A percentile compares a stretch with the other conserved stretches of the same genome.
Conservation (phyloP, 2,888 invertebrate genomes). For the Campopleginae sp. region DNA sequence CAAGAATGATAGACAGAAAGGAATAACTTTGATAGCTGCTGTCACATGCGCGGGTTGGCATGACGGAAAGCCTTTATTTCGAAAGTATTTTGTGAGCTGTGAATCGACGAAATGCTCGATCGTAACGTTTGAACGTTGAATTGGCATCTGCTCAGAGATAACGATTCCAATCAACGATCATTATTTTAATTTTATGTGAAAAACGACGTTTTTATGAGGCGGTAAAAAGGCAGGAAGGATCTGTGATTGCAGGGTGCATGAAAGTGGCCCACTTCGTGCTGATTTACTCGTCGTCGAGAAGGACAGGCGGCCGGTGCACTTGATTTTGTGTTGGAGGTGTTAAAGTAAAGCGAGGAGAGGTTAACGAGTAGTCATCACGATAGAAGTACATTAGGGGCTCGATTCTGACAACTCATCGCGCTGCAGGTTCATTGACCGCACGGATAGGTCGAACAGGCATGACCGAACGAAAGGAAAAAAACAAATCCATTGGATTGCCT, state of each 20-base stretch:
- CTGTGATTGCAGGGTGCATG: not conserved
- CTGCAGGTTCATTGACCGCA: slow-evolving; percentile 38
- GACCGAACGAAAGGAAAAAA: slow-evolving; percentile 5
- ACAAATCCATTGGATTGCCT: not conserved
- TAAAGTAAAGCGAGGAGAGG: slow-evolving; percentile 31
- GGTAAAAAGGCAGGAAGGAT: slow-evolving; percentile 6
- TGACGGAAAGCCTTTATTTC: not conserved
- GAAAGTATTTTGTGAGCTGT: not conserved
- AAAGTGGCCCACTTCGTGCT: slow-evolving; percentile 6
- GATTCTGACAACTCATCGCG: slow-evolving; percentile 51
- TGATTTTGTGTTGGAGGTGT: slow-evolving; percentile 1
- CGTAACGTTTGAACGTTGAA: not conserved
- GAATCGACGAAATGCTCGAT: not conserved
- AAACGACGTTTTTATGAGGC: not conserved
- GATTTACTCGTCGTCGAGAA: not conserved
- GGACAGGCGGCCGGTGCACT: slow-evolving; percentile 2
- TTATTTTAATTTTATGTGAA: not conserved
- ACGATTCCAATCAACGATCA: not conserved
- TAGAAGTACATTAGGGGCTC: slow-evolving; percentile 36
- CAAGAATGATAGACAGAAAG: not conserved
- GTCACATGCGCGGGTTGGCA: not conserved
- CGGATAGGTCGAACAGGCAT: slow-evolving; percentile 8
- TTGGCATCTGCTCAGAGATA: not conserved
- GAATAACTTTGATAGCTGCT: slow-evolving; percentile 5
- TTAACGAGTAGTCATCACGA: slow-evolving; percentile 47